Conservation (phyloP, 2,888 invertebrate genomes). For the Nephrotoma appendiculata region DNA sequence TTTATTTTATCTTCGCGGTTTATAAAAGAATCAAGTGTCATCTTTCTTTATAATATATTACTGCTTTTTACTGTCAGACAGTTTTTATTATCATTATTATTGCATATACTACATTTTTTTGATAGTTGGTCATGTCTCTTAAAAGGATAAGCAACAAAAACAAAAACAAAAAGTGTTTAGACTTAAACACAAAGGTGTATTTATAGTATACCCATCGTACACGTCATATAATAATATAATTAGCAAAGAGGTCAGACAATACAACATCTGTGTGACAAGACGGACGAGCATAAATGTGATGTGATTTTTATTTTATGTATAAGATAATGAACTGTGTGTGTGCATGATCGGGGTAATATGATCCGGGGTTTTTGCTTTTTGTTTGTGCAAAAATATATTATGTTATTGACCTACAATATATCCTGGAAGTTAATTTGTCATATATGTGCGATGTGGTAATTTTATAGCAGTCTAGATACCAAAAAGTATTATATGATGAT, state of each 20-base stretch:
- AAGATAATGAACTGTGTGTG: background rate
- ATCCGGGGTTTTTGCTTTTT: background rate
- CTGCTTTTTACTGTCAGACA: background rate
- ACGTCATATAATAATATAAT: background rate
- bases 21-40: constrained; percentile 4
- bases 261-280: background rate
- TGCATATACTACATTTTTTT: background rate
- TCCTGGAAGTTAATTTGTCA: background rate
- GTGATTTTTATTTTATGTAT: background rate
- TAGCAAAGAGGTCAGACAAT: constrained; percentile 3
- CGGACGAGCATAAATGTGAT: background rate
- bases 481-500: background rate
- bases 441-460: background rate
- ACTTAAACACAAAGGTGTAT: background rate
- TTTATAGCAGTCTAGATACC: background rate
- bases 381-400: background rate
- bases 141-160: background rate
- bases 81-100: background rate
- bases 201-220: background rate
- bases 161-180: background rate
- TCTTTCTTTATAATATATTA: background rate
- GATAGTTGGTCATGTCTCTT: background rate
- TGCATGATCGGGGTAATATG: background rate
- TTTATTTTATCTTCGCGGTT: constrained; percentile 1
- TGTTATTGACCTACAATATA: background rate